Conservation (phyloP, 2,888 invertebrate species). For the Chloromyia formosa region DNA sequence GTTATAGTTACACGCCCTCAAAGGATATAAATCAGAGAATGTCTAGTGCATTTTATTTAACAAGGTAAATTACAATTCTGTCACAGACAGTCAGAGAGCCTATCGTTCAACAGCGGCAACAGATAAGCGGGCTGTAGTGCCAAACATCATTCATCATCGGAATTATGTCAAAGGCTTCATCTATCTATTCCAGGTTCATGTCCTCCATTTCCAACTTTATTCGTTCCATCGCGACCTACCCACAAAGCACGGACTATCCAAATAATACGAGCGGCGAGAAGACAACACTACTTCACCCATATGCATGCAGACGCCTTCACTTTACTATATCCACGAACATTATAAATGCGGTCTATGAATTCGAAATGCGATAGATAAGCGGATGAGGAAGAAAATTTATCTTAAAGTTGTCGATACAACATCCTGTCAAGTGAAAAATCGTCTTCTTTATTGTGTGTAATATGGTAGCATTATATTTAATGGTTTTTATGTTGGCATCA, state of each 20-base stretch:
- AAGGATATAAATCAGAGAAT: constrained; percentile 8
- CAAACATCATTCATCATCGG: constrained; percentile 26
- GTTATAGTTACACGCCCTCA: background rate
- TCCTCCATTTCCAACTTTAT: background rate
- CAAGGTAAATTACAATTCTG: constrained; percentile 20
- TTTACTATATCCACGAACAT: background rate
- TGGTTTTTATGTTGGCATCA: background rate
- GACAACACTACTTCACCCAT: too few species aligned
- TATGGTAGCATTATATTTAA: background rate
- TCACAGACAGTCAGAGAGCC: constrained; percentile 21
- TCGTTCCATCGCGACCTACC: background rate
- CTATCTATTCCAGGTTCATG: constrained; percentile 5
- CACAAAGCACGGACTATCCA: background rate
- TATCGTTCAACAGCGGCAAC: constrained; percentile 28
- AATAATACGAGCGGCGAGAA: background rate
- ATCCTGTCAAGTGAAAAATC: background rate
- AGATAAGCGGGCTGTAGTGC: constrained; percentile 13
- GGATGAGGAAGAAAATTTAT: background rate
- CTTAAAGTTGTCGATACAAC: background rate
- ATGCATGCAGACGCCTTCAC: background rate
- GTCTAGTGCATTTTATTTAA: background rate
- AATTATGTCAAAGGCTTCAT: constrained; percentile 19
- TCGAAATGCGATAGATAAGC: constrained; percentile 26
- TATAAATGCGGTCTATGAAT: constrained; percentile 31
- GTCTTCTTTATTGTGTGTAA: background rate